Evolutionary conservation across 2,797 vertebrate genomes (phyloP), one percentile per base, ranked within the genome.

Genomic region (Fistularia tabacaria): DNA sequence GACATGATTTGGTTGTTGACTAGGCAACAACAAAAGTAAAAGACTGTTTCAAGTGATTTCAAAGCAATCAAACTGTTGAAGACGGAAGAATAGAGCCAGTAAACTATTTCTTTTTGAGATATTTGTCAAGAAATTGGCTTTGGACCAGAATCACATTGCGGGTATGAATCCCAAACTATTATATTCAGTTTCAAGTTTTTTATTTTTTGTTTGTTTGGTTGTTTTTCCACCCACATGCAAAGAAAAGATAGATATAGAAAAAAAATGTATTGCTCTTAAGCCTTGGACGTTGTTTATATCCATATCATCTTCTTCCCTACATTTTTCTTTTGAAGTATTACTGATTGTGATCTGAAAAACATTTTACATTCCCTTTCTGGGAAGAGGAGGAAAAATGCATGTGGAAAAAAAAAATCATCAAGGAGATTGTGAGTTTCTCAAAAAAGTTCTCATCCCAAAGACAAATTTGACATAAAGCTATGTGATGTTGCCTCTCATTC

Each of bases 401-500:
- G 13, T 55, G 3, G 11, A 14, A 12, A 60, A 80, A 43, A 55
- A 64, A 60, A 55, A 10, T 36, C 37, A 51, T 57, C 47, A 11
- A 54, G 10, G 42, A 9, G 14, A 45, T 41, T 50, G 48, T 10
- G 50, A 75, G 62, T 62, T 44, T 51, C 25, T 67, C 36, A 42
- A 49, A 40, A 76, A 81, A 79, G 74, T 80, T 78, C 9, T 11
- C 64, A 67, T 78, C 48, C 49, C 7, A 8, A 49, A 68, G 61
- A 66, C 61, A 68, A 73, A 76, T 76, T 61, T 82, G 75, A 83
- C 72, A 75, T 69, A 54, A 73, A 82, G 57, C 73, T 62, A 73
- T 63, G 61, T 65, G 64, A 79, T 79, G 79, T 81, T 79, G 64
- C 61, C 72, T 76, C 75, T 85, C 73, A 78, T 77, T 79, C 78